These are phyloP conservation scores for Poecilia velifera DNA, from an alignment of 2,797 vertebrate species.

Conservation along the genomic window DNA sequence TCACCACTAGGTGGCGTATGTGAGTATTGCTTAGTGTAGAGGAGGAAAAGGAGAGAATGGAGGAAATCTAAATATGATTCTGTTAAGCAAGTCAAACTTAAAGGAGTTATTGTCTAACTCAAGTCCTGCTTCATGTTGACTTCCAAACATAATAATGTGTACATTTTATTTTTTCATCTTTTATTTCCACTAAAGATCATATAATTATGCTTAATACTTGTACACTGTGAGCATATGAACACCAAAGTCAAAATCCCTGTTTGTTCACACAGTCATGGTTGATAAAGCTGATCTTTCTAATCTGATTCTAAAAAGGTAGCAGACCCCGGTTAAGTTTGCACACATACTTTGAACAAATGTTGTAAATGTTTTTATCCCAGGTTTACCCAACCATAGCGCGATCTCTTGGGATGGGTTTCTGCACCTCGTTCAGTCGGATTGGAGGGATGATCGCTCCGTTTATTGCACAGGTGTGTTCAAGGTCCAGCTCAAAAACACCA, in stretches of 20 bases:
- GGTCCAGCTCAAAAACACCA: accelerated
- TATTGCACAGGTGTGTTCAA: conserved; percentile 87
- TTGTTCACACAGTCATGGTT: neutral
- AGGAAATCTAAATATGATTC: neutral
- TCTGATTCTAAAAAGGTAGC: neutral
- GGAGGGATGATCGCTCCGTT: conserved; percentile 96
- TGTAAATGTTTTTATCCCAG: conserved; percentile 66
- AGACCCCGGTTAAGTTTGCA: neutral
- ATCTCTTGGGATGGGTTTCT: conserved; percentile 92
- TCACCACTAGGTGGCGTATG: neutral
- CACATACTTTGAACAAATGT: neutral
- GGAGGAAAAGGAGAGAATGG: too few species aligned
- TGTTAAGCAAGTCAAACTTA: neutral
- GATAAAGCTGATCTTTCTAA: neutral
- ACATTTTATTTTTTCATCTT: neutral
- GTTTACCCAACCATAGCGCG: conserved; percentile 91
- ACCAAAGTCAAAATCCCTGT: neutral
- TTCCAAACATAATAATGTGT: neutral
- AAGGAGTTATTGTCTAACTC: neutral
- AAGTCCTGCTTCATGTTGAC: neutral
- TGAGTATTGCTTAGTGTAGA: too few species aligned
- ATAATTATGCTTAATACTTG: neutral
- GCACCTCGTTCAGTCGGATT: conserved; percentile 90
- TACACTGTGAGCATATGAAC: neutral
- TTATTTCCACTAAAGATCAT: neutral